Evolutionary conservation across 1,140 invertebrate species (phyloP).

Genomic region (Drosophila tani): DNA sequence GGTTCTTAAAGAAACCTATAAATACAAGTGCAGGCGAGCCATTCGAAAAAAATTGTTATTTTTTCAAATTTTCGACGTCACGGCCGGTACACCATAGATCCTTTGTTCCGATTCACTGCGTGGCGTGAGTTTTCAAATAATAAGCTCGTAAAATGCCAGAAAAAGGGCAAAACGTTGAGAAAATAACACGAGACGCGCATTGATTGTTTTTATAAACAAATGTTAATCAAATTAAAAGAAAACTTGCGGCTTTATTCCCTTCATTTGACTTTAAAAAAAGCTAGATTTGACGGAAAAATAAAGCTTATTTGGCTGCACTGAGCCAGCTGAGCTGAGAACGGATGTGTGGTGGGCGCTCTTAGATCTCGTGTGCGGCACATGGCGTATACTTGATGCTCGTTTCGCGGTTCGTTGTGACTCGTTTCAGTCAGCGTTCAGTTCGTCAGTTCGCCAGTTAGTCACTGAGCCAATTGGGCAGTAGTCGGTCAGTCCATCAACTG

Average conservation of each 20-base stretch:
- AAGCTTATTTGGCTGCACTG: not conserved
- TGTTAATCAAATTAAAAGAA: not conserved
- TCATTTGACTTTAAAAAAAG: too few relatives aligned
- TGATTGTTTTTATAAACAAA: not conserved
- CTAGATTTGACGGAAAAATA: not conserved
- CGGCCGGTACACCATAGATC: constrained; percentile 5
- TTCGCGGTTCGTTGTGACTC: constrained; percentile 5
- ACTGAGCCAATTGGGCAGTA: constrained; percentile 23
- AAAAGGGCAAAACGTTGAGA: too few relatives aligned
- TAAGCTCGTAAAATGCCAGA: not conserved
- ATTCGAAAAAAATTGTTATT: not conserved
- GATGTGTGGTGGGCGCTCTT: constrained; percentile 57
- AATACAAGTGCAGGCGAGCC: constrained; percentile 2
- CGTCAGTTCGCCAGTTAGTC: constrained; percentile 19
- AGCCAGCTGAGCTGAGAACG: constrained; percentile 73
- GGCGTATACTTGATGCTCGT: constrained; percentile 19
- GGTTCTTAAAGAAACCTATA: constrained; percentile 1
- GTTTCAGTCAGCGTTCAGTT: constrained; percentile 16
- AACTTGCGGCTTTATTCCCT: not conserved
- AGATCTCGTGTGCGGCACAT: constrained; percentile 29
- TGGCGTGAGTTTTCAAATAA: not conserved
- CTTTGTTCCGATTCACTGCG: not conserved
- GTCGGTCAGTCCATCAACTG: constrained; percentile 25
- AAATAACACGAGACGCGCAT: too few relatives aligned
- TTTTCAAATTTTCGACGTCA: constrained; percentile 6